These are phyloP conservation scores for Cabera pusaria DNA, from an alignment of 2,888 invertebrate species.

Conservation along the genomic window DNA sequence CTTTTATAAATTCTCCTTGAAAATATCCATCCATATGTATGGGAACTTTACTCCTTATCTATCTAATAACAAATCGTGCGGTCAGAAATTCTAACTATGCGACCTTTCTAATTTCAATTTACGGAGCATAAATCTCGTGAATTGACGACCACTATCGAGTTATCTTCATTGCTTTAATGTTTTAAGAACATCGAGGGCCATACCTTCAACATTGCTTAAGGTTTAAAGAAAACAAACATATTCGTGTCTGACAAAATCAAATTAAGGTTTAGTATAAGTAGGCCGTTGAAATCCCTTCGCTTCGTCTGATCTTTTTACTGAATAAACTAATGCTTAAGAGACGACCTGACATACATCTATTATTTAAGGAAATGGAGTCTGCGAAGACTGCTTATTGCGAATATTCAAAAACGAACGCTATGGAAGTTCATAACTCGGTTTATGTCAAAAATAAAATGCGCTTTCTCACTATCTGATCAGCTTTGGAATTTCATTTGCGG, in stretches of 20 bases:
- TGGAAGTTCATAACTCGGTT: too few species aligned
- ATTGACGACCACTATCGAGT: neutral
- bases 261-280: constrained; percentile 6
- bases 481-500: too few species aligned
- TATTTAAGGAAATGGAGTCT: constrained; percentile 1
- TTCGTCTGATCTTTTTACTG: constrained; percentile 6
- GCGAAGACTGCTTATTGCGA: neutral
- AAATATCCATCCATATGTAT: too few species aligned
- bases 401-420: too few species aligned
- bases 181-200: too few species aligned
- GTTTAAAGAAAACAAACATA: neutral
- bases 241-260: neutral
- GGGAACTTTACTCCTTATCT: too few species aligned
- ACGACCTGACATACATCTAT: constrained; percentile 2
- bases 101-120: constrained; percentile 23
- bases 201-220: neutral
- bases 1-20: too few species aligned
- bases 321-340: constrained; percentile 4
- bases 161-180: neutral
- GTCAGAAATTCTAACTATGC: constrained; percentile 19
- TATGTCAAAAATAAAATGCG: too few species aligned
- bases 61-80: too few species aligned
- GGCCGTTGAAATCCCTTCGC: neutral
- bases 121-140: constrained; percentile 6
- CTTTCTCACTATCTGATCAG: too few species aligned